A percentile compares a stretch with the other conserved stretches of the same genome.
phyloP scores from a whole-genome alignment of 2,797 vertebrate genomes.

The Pseudopleuronectes americanus region DNA sequence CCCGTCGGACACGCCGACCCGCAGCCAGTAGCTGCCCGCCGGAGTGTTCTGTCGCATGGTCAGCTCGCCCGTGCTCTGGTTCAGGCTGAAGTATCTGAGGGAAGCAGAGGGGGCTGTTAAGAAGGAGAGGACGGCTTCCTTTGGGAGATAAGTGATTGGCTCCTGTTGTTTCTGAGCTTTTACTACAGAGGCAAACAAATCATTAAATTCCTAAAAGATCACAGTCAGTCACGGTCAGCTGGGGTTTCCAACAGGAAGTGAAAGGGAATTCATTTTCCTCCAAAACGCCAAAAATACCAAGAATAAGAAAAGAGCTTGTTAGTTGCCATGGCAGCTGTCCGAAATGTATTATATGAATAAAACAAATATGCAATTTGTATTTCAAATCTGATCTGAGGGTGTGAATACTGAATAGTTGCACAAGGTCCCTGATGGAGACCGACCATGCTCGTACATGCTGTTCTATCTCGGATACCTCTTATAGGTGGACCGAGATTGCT shows the following conservation, averaged over 20 bases:
- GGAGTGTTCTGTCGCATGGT: slow-evolving; percentile 83
- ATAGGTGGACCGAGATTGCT: slow-evolving; percentile 45
- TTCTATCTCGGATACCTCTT: slow-evolving; percentile 31
- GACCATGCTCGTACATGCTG: slow-evolving; percentile 5
- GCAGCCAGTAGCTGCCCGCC: slow-evolving; percentile 86
- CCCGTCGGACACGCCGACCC: slow-evolving; percentile 89
- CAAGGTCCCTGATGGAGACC: slow-evolving; percentile 46
- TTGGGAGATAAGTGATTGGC: too few species aligned
- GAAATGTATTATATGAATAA: slow-evolving; percentile 68
- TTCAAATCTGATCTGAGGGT: slow-evolving; percentile 71
- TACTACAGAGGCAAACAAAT: too few species aligned
- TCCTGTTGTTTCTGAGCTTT: too few species aligned
- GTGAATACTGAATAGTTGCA: slow-evolving; percentile 63
- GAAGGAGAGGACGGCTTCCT: too few species aligned
- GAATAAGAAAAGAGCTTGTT: slow-evolving; percentile 34
- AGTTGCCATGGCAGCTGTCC: slow-evolving; percentile 73
- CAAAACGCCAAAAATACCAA: not conserved
- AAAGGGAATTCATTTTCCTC: not conserved
- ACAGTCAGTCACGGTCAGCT: not conserved
- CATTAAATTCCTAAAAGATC: too few species aligned
- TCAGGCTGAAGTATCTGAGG: slow-evolving; percentile 88
- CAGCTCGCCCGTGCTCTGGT: slow-evolving; percentile 88
- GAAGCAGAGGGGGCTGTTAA: slow-evolving; percentile 39
- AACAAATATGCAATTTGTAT: slow-evolving; percentile 76
- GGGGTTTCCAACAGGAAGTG: slow-evolving; percentile 12